Base-by-base conservation (phyloP, 2,888 invertebrate genomes). In the Alsophila aescularia region DNA sequence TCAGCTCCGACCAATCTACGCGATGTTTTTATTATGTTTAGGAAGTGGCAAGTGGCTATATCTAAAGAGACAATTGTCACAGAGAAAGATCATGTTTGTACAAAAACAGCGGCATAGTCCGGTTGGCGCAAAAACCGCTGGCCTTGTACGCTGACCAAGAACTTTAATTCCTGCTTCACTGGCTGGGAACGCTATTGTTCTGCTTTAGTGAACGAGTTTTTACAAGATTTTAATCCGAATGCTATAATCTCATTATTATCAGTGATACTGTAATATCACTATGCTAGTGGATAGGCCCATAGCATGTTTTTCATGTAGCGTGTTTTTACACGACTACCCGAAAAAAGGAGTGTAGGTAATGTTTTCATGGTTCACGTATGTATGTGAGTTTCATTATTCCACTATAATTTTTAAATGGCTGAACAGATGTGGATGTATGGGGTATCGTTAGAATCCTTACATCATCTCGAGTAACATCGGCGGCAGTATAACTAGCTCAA, bases 91-190 rank as follows among this genome's bases (percentile, higher is more conserved):
- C 13, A 39, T 29, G 16, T 35, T 44, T 31, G 10, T 9, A 37
- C 32, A 64, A 60, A 65, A 65, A 57, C 44, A 15, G 15, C 34
- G 52, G 44, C 62, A 58, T 60, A 62, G 58, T 62, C 51, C 40
- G 51, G 31, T 14, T 0, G 7, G 2, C 42, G 67, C 66, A 83
- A 83, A 82, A 82, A 79, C 66, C 8, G 14, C 24, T 66, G 76
- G 61, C 85, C 85, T 85, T 82, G 83, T 68, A 60, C 14, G 60
- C 58, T 75, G 83, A 79, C 82, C 84, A 73, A 77, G 73, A 79
- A 75, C 62, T 62, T 67, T 64, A 70, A 80, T 84, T 85, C 83
- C 83, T 85, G 81, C 81, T 83, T 78, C 81, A 82, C 50, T 83
- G 81, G 64, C 52, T 79, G 73, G 71, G 73, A 78, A 75, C 75